These are phyloP conservation scores for Oenanthe oenanthe DNA, from an alignment of 2,113 vertebrate genomes.

Conservation along the genomic window DNA sequence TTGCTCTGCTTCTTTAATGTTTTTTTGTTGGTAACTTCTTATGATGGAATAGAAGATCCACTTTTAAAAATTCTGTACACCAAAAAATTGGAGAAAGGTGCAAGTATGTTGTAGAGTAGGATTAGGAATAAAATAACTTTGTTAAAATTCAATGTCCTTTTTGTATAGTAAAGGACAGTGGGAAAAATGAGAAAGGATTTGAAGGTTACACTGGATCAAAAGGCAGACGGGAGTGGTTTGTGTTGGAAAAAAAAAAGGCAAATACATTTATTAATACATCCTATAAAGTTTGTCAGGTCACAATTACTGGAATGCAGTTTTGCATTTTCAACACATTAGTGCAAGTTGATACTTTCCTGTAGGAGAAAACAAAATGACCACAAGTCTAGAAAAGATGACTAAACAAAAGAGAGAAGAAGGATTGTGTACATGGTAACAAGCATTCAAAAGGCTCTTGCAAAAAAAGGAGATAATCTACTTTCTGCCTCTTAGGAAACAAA, in stretches of 20 bases:
- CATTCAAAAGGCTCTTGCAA: neutral
- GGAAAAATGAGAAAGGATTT: neutral
- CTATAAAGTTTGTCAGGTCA: neutral
- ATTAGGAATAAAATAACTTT: neutral
- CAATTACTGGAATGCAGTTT: neutral
- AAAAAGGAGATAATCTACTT: neutral
- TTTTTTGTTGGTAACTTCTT: neutral
- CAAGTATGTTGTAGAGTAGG: neutral
- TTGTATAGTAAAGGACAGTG: neutral
- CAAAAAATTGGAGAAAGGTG: neutral
- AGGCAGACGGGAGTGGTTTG: neutral
- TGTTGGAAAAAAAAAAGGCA: neutral
- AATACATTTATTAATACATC: neutral
- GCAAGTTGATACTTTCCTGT: neutral
- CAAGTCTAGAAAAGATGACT: neutral
- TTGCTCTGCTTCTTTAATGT: neutral
- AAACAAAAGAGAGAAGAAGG: neutral
- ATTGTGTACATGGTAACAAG: neutral
- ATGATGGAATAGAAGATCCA: neutral
- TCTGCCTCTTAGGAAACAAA: neutral
- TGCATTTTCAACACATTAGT: neutral
- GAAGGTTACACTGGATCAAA: neutral
- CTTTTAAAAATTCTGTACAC: neutral
- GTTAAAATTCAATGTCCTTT: neutral
- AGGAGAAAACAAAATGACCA: neutral